These are phyloP conservation scores for Patella caerulea DNA, from an alignment of 2,888 invertebrate species.

Conservation along the genomic window DNA sequence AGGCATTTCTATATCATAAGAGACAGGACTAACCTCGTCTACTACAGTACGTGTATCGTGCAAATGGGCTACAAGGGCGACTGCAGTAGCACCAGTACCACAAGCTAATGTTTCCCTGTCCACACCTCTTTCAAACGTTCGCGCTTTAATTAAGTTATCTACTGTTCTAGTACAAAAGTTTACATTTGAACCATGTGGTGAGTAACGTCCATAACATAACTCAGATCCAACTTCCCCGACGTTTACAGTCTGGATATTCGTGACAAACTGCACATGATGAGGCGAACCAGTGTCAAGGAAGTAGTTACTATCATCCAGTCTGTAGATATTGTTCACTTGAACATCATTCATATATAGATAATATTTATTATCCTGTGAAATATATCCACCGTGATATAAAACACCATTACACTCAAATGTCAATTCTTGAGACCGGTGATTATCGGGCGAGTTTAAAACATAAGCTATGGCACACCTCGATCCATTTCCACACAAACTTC, in stretches of 20 bases:
- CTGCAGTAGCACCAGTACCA: slow-evolving; percentile 50
- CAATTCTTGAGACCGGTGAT: slow-evolving; percentile 13
- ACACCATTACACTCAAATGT: slow-evolving; percentile 37
- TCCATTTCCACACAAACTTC: slow-evolving; percentile 50
- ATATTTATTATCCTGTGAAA: background rate
- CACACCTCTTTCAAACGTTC: slow-evolving; percentile 52
- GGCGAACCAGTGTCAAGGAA: slow-evolving; percentile 48
- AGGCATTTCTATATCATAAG: slow-evolving; percentile 15
- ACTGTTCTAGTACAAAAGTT: slow-evolving; percentile 36
- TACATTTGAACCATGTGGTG: slow-evolving; percentile 37
- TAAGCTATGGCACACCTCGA: slow-evolving; percentile 44
- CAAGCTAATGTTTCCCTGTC: slow-evolving; percentile 51
- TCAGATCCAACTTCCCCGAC: slow-evolving; percentile 33
- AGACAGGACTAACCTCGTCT: background rate
- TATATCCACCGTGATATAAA: slow-evolving; percentile 27
- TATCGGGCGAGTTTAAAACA: background rate
- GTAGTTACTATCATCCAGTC: slow-evolving; percentile 27
- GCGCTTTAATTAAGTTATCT: slow-evolving; percentile 18
- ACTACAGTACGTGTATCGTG: background rate
- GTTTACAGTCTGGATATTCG: slow-evolving; percentile 26
- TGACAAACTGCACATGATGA: slow-evolving; percentile 45
- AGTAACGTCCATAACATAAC: slow-evolving; percentile 28
- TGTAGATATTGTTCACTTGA: background rate
- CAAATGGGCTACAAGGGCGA: slow-evolving; percentile 30
- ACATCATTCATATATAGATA: slow-evolving; percentile 27